Conservation (phyloP, 2,797 vertebrate genomes). For the Cyclopterus lumpus region DNA sequence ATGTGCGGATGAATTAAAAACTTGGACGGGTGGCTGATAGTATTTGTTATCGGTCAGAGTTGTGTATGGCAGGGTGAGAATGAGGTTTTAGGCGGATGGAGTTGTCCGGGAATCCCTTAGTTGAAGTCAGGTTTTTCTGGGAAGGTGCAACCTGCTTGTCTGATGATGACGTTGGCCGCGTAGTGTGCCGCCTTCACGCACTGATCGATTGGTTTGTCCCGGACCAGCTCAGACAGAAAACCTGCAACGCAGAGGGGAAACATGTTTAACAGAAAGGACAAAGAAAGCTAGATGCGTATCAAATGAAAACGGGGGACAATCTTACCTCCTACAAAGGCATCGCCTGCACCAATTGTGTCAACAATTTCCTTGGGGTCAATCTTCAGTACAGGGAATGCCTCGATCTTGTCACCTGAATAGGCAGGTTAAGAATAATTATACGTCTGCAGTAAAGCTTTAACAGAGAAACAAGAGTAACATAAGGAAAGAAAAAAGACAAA, state of each 20-base stretch:
- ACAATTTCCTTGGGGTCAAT: slow-evolving; percentile 93
- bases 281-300: background rate
- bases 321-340: slow-evolving; percentile 98
- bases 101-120: slow-evolving; percentile 71
- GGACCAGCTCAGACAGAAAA: slow-evolving; percentile 94
- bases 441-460: slow-evolving; percentile 38
- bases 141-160: slow-evolving; percentile 92
- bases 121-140: slow-evolving; percentile 96
- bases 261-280: background rate
- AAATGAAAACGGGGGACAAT: background rate
- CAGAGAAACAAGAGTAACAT: background rate
- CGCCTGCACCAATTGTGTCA: slow-evolving; percentile 97
- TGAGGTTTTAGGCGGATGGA: slow-evolving; percentile 31
- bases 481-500: background rate
- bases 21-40: slow-evolving; percentile 15
- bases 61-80: background rate
- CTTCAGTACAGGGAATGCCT: slow-evolving; percentile 89
- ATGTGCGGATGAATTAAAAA: background rate
- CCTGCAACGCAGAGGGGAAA: slow-evolving; percentile 76
- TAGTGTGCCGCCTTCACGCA: slow-evolving; percentile 95
- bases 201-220: slow-evolving; percentile 87
- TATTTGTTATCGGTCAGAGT: slow-evolving; percentile 18
- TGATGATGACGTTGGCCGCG: slow-evolving; percentile 93
- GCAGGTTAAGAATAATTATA: slow-evolving; percentile 27
- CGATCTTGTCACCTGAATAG: slow-evolving; percentile 86